Conservation (phyloP, 2,113 vertebrate genomes). For the Brienomyrus longianalis region DNA sequence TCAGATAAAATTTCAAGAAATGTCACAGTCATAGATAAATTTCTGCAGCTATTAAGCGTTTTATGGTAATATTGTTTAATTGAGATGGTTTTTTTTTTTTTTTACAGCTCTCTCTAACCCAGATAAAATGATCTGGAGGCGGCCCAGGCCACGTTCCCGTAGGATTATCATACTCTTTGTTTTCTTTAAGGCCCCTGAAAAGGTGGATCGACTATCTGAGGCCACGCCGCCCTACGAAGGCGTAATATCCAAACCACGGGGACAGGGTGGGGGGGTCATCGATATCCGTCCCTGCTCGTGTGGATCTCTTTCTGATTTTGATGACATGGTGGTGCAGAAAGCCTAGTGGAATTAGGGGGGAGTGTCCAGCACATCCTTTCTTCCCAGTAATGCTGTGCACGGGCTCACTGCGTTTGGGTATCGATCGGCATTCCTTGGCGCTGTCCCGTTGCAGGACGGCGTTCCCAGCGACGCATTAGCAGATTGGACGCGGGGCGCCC, state of each 20-base stretch:
- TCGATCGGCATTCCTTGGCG: slow-evolving; percentile 51
- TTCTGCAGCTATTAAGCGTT: background rate
- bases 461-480: slow-evolving; percentile 59
- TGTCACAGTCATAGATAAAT: background rate
- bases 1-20: background rate
- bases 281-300: background rate
- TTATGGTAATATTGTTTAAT: background rate
- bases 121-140: background rate
- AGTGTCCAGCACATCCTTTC: background rate
- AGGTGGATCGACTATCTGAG: background rate
- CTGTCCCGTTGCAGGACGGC: slow-evolving; percentile 40
- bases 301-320: background rate
- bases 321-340: background rate
- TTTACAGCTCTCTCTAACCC: background rate
- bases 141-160: background rate
- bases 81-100: background rate
- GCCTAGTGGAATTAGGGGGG: background rate
- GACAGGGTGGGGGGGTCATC: background rate
- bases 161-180: background rate
- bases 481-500: slow-evolving; percentile 62
- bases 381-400: slow-evolving; percentile 40
- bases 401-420: background rate
- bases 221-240: background rate
- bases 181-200: background rate
- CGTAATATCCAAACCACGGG: background rate